These are phyloP conservation scores for Grammomys dolichurus DNA, from an alignment of 2,113 vertebrate genomes.

Conservation along the genomic window DNA sequence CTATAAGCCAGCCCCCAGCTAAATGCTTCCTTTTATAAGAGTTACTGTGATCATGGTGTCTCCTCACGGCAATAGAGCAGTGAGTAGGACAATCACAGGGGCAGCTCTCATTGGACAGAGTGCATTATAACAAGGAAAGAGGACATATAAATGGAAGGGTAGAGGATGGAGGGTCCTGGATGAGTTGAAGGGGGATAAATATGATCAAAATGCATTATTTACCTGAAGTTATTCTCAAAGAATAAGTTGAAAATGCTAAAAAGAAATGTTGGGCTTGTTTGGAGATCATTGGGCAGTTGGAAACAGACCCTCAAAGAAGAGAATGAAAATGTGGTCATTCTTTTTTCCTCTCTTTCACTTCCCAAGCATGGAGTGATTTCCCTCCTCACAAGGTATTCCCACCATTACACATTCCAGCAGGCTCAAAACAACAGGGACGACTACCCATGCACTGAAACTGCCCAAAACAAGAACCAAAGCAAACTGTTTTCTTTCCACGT, in stretches of 20 bases:
- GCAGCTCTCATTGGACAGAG: neutral
- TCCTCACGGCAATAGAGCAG: neutral
- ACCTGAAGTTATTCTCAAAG: neutral
- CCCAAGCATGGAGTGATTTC: neutral
- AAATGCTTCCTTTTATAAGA: neutral
- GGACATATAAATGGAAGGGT: neutral
- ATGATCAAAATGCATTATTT: neutral
- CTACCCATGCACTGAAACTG: neutral
- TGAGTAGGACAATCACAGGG: neutral
- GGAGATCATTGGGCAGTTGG: neutral
- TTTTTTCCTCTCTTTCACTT: neutral
- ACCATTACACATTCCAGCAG: no score
- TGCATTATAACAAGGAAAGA: neutral
- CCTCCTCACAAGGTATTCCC: neutral
- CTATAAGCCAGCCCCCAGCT: neutral
- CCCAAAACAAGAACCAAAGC: neutral
- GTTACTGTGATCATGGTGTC: neutral
- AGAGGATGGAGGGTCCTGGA: neutral
- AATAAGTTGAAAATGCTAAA: neutral
- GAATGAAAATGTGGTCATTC: neutral
- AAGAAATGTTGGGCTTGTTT: neutral
- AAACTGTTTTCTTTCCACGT: neutral
- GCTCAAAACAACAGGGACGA: neutral
- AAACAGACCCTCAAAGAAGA: neutral
- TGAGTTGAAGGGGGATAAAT: neutral